A percentile compares a stretch with the other conserved stretches of the same genome.
Conservation (phyloP, 2,113 vertebrate species). For the Setophaga coronata region DNA sequence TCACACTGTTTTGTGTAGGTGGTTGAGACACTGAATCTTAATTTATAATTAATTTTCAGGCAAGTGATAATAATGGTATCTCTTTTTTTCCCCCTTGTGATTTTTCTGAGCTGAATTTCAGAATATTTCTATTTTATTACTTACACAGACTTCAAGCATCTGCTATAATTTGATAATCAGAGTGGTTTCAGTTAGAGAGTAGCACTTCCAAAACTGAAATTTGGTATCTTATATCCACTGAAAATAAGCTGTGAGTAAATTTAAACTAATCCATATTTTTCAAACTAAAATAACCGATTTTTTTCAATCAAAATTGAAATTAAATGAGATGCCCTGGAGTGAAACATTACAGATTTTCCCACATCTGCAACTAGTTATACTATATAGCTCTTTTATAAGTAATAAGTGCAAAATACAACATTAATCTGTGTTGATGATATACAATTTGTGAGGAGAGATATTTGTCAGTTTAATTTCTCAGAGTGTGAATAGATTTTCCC, state of each 20-base stretch:
- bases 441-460: background rate
- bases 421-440: background rate
- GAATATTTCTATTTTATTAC: background rate
- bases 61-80: background rate
- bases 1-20: background rate
- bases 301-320: background rate
- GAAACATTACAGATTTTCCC: background rate
- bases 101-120: background rate
- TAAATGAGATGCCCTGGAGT: background rate
- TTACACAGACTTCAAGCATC: background rate
- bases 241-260: background rate
- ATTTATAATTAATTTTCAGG: background rate
- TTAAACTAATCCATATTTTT: background rate
- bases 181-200: background rate
- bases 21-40: background rate
- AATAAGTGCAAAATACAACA: background rate
- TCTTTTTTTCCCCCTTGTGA: background rate
- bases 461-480: background rate
- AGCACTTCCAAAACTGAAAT: background rate
- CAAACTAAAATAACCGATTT: background rate
- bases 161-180: background rate
- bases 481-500: background rate
- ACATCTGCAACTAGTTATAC: background rate
- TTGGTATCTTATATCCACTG: background rate
- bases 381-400: background rate